A percentile compares a stretch with the other conserved stretches of the same genome.
Evolutionary conservation across 2,113 vertebrate species (phyloP).

Genomic region (Suncus etruscus): DNA sequence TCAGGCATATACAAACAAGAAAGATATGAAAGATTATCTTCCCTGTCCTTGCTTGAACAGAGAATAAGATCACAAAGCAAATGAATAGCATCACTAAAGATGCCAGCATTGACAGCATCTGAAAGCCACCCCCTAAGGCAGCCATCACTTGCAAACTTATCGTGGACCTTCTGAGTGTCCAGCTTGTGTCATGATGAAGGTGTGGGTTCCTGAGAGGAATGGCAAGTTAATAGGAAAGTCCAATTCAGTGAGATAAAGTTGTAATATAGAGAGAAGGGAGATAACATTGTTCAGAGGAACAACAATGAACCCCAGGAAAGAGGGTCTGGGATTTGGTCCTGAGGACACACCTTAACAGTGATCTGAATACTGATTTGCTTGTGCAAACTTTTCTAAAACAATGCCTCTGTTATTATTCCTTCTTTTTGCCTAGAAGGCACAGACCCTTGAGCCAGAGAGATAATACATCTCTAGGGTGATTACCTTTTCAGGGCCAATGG

Average conservation of each 20-base stretch:
- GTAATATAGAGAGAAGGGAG: background rate
- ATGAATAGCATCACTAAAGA: background rate
- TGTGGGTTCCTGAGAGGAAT: background rate
- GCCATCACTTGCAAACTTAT: background rate
- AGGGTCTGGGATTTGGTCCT: background rate
- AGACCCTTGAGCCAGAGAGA: no score
- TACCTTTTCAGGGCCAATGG: no score
- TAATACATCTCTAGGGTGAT: no score
- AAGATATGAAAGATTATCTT: background rate
- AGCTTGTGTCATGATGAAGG: background rate
- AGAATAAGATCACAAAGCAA: background rate
- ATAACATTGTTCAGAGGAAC: background rate
- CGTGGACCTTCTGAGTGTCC: background rate
- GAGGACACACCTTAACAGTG: background rate
- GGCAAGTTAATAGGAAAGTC: background rate
- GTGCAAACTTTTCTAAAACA: background rate
- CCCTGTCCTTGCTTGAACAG: background rate
- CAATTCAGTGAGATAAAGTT: background rate
- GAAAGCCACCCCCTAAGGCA: background rate
- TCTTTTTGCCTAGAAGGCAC: no score
- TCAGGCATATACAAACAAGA: background rate
- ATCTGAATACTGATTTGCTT: background rate
- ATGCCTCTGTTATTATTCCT: no score
- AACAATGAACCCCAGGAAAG: background rate
- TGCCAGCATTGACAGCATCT: background rate